Conservation (phyloP, 2,888 invertebrate species). For the Leistus spinibarbis region DNA sequence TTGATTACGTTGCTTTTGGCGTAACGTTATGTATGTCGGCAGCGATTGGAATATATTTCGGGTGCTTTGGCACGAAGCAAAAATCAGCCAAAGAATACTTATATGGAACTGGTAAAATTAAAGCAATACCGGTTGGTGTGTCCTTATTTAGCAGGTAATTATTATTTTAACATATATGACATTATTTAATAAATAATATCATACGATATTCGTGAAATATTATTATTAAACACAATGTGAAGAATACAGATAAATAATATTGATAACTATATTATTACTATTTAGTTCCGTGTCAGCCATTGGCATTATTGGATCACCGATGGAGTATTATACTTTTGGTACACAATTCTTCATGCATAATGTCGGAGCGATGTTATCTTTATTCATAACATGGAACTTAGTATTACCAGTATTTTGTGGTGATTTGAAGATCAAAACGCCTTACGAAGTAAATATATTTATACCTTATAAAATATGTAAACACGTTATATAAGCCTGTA, state of each 20-base stretch:
- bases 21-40: not conserved
- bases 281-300: slow-evolving; percentile 9
- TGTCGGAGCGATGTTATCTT: slow-evolving; percentile 9
- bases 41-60: not conserved
- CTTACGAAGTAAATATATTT: slow-evolving; percentile 26
- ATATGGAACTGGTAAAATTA: not conserved
- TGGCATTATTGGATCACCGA: slow-evolving; percentile 14
- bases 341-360: not conserved
- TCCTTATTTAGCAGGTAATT: slow-evolving; percentile 1
- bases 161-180: too few relatives aligned
- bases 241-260: too few relatives aligned
- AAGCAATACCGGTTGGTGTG: not conserved
- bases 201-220: too few relatives aligned
- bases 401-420: slow-evolving; percentile 17
- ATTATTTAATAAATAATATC: too few relatives aligned
- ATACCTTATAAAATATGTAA: too few relatives aligned
- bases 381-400: slow-evolving; percentile 10
- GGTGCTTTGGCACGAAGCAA: slow-evolving; percentile 7
- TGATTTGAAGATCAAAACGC: slow-evolving; percentile 7
- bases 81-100: not conserved
- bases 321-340: slow-evolving; percentile 15
- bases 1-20: not conserved
- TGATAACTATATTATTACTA: too few relatives aligned
- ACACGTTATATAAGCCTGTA: too few relatives aligned
- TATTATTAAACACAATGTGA: too few relatives aligned